These are phyloP conservation scores for Odontomyia ornata DNA, from an alignment of 2,888 invertebrate genomes.

Conservation along the genomic window DNA sequence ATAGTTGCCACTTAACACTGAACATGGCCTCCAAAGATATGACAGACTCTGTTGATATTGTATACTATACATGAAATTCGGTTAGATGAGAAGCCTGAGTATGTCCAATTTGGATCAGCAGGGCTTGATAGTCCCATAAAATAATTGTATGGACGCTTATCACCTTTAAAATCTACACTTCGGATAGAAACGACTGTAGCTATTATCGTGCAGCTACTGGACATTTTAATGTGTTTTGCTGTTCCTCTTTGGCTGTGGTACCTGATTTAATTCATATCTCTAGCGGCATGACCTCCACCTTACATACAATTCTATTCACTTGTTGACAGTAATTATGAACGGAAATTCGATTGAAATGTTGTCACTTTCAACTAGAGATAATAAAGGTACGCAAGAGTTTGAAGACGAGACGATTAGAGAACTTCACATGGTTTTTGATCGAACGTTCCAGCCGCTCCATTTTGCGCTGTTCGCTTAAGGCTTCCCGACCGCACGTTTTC, in stretches of 20 bases:
- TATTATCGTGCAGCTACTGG: slow-evolving; percentile 76
- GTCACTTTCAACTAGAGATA: too few species aligned
- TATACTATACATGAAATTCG: slow-evolving; percentile 95
- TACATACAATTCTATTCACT: too few species aligned
- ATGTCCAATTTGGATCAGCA: slow-evolving; percentile 83
- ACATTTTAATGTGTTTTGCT: slow-evolving; percentile 75
- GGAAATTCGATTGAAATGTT: too few species aligned
- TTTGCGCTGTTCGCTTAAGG: too few species aligned
- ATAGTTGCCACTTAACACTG: slow-evolving; percentile 90
- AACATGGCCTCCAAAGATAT: slow-evolving; percentile 89
- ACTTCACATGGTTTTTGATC: too few species aligned
- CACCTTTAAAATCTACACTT: slow-evolving; percentile 90
- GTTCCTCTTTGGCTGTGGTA: slow-evolving; percentile 80
- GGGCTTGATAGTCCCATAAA: slow-evolving; percentile 91
- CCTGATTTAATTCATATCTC: too few species aligned
- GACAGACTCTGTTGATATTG: slow-evolving; percentile 96
- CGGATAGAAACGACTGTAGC: slow-evolving; percentile 92
- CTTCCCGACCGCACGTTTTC: too few species aligned
- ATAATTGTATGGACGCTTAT: slow-evolving; percentile 94
- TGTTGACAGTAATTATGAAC: too few species aligned
- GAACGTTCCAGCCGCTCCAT: too few species aligned
- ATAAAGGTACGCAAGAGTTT: too few species aligned
- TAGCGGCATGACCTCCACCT: too few species aligned
- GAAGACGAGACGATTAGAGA: too few species aligned
- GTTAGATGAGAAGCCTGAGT: slow-evolving; percentile 87